Conservation (phyloP, 2,888 invertebrate genomes). For the Nomada goodeniana region DNA sequence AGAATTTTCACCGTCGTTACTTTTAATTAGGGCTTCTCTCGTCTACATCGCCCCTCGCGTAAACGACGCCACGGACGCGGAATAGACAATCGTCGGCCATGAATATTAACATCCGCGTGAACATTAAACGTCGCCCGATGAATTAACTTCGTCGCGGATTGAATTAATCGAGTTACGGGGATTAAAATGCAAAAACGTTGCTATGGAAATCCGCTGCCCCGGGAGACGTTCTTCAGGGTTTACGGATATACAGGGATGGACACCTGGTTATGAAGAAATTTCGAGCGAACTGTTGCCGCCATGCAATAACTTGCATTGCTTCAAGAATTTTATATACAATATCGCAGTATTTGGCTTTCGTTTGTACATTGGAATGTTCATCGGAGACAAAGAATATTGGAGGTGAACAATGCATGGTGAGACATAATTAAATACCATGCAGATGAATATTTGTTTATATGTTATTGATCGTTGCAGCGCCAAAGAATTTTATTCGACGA, state of each 20-base stretch:
- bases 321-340: no score
- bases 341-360: no score
- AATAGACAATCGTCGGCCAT: slow-evolving; percentile 32
- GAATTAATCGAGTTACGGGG: slow-evolving; percentile 46
- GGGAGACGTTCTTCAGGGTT: not conserved
- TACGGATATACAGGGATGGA: not conserved
- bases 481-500: no score
- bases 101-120: slow-evolving; percentile 47
- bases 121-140: slow-evolving; percentile 43
- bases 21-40: slow-evolving; percentile 37
- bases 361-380: no score
- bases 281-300: no score
- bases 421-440: no score
- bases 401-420: no score
- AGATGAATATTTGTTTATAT: no score
- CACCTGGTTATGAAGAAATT: not conserved
- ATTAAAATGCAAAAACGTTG: slow-evolving; percentile 51
- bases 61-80: slow-evolving; percentile 15
- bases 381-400: no score
- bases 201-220: slow-evolving; percentile 18
- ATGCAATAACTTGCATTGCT: no score
- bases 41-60: not conserved
- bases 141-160: slow-evolving; percentile 48
- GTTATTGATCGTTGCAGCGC: no score
- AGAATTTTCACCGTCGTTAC: slow-evolving; percentile 38